Evolutionary conservation across 1,140 invertebrate species (phyloP).

Genomic region (Reticulitermes speratus): DNA sequence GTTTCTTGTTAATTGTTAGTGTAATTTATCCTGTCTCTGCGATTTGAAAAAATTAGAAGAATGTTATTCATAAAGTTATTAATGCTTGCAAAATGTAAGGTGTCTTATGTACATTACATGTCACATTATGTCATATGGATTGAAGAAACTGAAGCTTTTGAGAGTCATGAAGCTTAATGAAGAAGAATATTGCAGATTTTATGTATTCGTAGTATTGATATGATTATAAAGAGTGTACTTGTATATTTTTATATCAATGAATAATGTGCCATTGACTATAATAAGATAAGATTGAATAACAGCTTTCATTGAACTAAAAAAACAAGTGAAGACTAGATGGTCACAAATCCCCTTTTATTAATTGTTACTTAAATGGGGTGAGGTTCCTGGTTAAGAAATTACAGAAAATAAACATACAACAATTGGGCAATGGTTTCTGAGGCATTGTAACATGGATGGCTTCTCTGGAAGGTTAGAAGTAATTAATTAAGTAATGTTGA

Average conservation of each 20-base stretch:
- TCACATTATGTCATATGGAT: background rate
- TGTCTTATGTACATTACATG: background rate
- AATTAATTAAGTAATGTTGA: background rate
- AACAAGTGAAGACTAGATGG: background rate
- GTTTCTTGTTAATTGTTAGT: too few relatives aligned
- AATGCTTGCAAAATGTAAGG: background rate
- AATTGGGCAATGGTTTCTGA: background rate
- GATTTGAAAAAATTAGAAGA: too few relatives aligned
- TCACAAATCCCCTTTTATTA: background rate
- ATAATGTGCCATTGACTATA: background rate
- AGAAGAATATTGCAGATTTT: background rate
- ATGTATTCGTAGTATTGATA: background rate
- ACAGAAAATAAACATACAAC: background rate
- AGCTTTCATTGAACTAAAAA: background rate
- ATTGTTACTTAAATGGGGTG: slow-evolving; percentile 5
- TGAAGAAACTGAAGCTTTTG: background rate
- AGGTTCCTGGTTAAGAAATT: background rate
- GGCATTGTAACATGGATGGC: background rate
- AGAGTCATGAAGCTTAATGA: background rate
- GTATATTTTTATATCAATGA: slow-evolving; percentile 4
- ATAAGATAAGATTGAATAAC: background rate
- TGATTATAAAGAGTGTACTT: background rate
- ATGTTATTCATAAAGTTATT: background rate
- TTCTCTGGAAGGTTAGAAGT: background rate
- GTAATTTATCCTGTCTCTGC: too few relatives aligned